Base-by-base conservation (phyloP, 1,140 invertebrate species). In the Drosophila triauraria region DNA sequence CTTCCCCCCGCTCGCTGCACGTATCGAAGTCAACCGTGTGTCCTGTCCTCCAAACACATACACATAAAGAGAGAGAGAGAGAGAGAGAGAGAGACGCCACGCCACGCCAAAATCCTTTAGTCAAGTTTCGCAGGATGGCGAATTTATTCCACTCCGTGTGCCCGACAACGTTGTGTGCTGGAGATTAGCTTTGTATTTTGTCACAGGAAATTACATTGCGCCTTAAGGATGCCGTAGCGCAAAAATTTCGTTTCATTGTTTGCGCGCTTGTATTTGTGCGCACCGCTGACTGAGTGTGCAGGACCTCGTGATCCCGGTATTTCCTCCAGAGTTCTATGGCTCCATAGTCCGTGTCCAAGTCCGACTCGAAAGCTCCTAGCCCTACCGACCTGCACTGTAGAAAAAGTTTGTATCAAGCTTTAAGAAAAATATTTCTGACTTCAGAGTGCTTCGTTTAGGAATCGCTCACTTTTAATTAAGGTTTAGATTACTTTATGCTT, bases 161-260 rank as follows among this genome's bases (percentile, higher is more conserved):
- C 48, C 40, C 43, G 51, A 69, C 67, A 80, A 53, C 68, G 54
- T 50, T 75, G 58, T 77, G 67, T 80, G 74, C 76, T 78, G 62
- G 60, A 83, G 81, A 90, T 90, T 90, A 90, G 85, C 85, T 90
- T 90, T 90, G 85, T 90, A 90, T 90, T 90, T 90, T 90, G 85
- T 90, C 85, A 90, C 85, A 90, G 85, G 85, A 90, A 90, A 90
- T 90, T 90, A 90, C 85, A 90, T 90, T 90, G 88, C 81, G 85
- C 85, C 85, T 90, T 90, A 79, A 90, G 81, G 75, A 88, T 80
- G 74, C 65, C 78, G 58, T 71, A 51, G 77, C 62, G 69, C 77
- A 88, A 88, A 88, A 88, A 85, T 85, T 90, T 90, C 81, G 81
- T 79, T 75, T 90, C 81, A 90, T 90, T 90, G 86, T 90, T 75